Conservation (phyloP, 2,113 vertebrate genomes). For the Poeciliopsis retropinna region DNA sequence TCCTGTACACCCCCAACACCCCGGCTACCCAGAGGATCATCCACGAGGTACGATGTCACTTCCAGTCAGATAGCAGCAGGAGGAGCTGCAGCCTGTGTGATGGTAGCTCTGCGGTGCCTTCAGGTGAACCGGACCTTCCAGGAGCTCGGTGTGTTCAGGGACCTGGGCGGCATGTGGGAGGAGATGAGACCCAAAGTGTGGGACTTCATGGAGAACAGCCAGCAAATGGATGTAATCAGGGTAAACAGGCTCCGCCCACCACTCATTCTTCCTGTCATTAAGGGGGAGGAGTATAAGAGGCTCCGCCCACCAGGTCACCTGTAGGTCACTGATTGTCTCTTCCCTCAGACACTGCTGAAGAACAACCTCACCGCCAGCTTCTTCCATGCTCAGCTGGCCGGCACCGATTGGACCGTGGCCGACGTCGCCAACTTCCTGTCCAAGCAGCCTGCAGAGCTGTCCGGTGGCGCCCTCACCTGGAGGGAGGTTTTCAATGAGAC, state of each 20-base stretch:
- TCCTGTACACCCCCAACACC: conserved; percentile 94
- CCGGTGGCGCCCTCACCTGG: conserved; percentile 86
- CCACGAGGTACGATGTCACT: conserved; percentile 83
- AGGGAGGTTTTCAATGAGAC: conserved; percentile 94
- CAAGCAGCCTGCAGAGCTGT: conserved; percentile 66
- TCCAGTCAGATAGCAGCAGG: conserved; percentile 3
- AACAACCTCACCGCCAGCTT: conserved; percentile 80
- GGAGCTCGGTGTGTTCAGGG: conserved; percentile 91
- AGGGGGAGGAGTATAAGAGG: neutral
- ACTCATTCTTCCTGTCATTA: neutral
- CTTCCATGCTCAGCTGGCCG: conserved; percentile 78
- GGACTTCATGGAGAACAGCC: conserved; percentile 92
- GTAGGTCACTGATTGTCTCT: neutral
- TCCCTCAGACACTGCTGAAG: conserved; percentile 83
- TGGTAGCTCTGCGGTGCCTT: conserved; percentile 20
- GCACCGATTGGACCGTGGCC: conserved; percentile 86
- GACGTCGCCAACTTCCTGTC: conserved; percentile 87
- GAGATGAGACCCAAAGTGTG: conserved; percentile 91
- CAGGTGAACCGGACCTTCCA: conserved; percentile 98
- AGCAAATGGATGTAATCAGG: conserved; percentile 91
- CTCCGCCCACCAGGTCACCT: neutral
- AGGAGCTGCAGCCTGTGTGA: neutral
- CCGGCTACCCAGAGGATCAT: conserved; percentile 88
- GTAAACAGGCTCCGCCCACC: conserved; percentile 71
- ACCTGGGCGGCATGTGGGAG: conserved; percentile 94